These are phyloP conservation scores for Deroptyus accipitrinus DNA, from an alignment of 2,113 vertebrate genomes.

Conservation along the genomic window DNA sequence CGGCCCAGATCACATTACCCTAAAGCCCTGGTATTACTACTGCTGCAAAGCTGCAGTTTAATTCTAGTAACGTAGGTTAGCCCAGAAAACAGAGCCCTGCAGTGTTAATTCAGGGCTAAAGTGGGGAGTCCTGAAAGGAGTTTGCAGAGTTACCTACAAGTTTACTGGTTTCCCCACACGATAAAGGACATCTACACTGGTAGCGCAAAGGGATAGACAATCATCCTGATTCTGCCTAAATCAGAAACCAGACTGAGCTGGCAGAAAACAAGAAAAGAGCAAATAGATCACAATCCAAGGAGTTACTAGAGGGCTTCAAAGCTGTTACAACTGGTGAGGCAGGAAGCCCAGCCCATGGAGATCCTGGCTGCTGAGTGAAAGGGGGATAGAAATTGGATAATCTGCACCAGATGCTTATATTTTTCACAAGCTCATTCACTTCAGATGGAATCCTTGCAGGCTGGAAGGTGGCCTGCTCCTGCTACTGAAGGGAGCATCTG, in stretches of 20 bases:
- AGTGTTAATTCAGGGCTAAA: background rate
- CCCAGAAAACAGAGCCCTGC: background rate
- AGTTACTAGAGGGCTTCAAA: background rate
- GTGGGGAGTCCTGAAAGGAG: background rate
- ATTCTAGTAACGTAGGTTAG: background rate
- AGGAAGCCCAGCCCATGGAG: background rate
- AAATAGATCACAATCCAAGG: background rate
- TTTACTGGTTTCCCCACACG: background rate
- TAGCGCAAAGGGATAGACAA: background rate
- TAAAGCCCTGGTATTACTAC: background rate
- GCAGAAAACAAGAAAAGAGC: background rate
- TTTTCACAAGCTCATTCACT: conserved; percentile 3
- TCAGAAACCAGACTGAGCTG: background rate
- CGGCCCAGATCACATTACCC: background rate
- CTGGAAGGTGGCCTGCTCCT: conserved; percentile 37
- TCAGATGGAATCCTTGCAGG: background rate
- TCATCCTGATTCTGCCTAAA: background rate
- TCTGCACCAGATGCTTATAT: conserved; percentile 37
- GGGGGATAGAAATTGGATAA: conserved; percentile 21
- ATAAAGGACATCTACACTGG: background rate
- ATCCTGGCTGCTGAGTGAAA: background rate
- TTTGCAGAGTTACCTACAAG: background rate
- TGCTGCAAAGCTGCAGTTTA: background rate
- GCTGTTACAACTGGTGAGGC: background rate
- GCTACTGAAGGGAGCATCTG: conserved; percentile 31